Evolutionary conservation across 2,113 vertebrate genomes (phyloP), one percentile per base, ranked within the genome.

Genomic region (Eclectus roratus): DNA sequence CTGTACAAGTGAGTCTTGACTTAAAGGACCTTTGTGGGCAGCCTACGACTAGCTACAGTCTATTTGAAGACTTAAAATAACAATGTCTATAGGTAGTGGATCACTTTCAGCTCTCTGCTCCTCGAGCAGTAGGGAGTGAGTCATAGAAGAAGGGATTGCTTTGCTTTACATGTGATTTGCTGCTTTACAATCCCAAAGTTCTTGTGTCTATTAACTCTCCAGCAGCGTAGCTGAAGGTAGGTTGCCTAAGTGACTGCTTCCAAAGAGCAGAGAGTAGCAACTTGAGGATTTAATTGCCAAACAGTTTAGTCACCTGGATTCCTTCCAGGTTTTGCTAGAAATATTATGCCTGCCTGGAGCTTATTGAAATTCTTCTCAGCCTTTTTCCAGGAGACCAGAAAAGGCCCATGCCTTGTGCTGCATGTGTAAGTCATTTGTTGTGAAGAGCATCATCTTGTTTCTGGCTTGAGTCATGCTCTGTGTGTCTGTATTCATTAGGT

Each of bases 281-380:
- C 60, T 80, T 73, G 41, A 93, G 63, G 72, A 60, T 60, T 82
- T 87, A 91, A 84, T 77, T 94, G 79, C 71, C 89, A 83, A 84
- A 84, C 47, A 77, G 33, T 78, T 94, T 31, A 68, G 79, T 89
- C 50, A 63, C 70, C 28, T 80, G 77, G 66, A 33, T 84, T 70
- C 58, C 41, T 95, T 82, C 85, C 58, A 74, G 4, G 43, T 55
- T 88, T 80, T 88, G 55, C 53, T 84, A 76, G 80, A 81, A 91
- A 60, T 76, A 64, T 28, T 71, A 1, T 60, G 47, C 41, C 61
- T 91, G 8, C 73, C 60, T 28, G 18, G 66, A 87, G 41, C 50
- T 71, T 71, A 43, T 2, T 80, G 80, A 82, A 83, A 65, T 84
- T 80, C 60, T 74, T 91, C 56, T 91, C 52, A 41, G 0, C 19